phyloP scores from a whole-genome alignment of 1,140 invertebrate genomes.

The Micrasema longulum region DNA sequence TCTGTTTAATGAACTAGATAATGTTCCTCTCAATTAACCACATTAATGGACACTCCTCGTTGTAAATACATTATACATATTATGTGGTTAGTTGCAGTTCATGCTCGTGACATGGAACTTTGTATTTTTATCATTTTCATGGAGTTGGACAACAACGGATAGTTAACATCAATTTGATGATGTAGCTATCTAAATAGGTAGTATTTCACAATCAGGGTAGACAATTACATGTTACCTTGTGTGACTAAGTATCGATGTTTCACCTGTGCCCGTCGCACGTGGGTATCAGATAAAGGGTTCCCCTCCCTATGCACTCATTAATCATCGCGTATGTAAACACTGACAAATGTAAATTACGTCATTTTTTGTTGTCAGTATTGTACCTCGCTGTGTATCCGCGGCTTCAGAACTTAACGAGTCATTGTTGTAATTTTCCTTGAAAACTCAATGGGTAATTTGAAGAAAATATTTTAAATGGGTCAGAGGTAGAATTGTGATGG shows the following conservation, averaged over 20 bases:
- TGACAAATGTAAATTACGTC: constrained; percentile 2
- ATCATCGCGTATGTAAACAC: constrained; percentile 15
- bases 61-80: constrained; percentile 4
- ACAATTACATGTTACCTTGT: background rate
- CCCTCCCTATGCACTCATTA: constrained; percentile 3
- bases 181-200: background rate
- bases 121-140: too few species aligned
- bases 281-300: constrained; percentile 17
- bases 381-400: background rate
- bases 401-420: too few species aligned
- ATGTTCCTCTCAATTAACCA: background rate
- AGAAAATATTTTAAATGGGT: too few species aligned
- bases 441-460: background rate
- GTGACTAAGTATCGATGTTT: constrained; percentile 2
- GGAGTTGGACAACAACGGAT: too few species aligned
- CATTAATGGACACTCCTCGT: constrained; percentile 1
- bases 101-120: too few species aligned
- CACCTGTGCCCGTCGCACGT: constrained; percentile 8
- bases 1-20: constrained; percentile 14
- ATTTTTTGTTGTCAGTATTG: background rate
- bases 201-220: too few species aligned
- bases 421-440: constrained; percentile 19
- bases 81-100: constrained; percentile 13
- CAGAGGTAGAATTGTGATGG: too few species aligned
- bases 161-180: too few species aligned